Percentiles rank a stretch among this genome's conserved stretches.
These are phyloP conservation scores for Lutjanus campechanus DNA, from an alignment of 2,797 vertebrate genomes.

Conservation along the genomic window DNA sequence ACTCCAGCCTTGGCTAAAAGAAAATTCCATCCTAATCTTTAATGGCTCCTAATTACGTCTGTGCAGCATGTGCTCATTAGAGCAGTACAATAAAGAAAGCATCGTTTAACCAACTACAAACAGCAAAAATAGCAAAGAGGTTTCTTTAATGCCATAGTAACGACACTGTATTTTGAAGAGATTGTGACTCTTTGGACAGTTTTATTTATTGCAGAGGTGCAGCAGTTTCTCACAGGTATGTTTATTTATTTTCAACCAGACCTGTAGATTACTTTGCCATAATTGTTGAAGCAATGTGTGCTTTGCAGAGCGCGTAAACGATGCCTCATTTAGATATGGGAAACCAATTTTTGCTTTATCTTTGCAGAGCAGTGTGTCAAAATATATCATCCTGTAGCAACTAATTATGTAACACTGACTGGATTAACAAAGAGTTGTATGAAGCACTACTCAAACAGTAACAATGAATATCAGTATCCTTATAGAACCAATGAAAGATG, in stretches of 20 bases:
- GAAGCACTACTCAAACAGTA: not conserved
- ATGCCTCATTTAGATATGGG: too few relatives aligned
- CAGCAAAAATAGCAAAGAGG: not conserved
- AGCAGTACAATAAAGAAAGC: not conserved
- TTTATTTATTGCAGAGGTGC: not conserved
- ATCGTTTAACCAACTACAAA: not conserved
- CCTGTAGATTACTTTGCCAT: too few relatives aligned
- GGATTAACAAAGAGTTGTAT: not conserved
- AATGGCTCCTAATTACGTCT: not conserved
- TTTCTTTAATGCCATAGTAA: not conserved
- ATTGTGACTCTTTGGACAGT: too few relatives aligned
- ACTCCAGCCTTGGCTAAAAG: not conserved
- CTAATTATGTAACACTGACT: not conserved
- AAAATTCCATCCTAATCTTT: not conserved
- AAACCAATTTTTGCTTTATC: too few relatives aligned
- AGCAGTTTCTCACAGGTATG: not conserved
- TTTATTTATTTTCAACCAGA: too few relatives aligned
- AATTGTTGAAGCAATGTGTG: too few relatives aligned
- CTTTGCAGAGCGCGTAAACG: too few relatives aligned
- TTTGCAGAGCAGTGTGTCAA: too few relatives aligned
- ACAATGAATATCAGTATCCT: not conserved
- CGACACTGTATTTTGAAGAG: not conserved
- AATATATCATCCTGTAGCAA: too few relatives aligned
- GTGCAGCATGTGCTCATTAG: not conserved
- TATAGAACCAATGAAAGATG: not conserved